Conservation (phyloP, 2,113 vertebrate species). For the Otus sunia region DNA sequence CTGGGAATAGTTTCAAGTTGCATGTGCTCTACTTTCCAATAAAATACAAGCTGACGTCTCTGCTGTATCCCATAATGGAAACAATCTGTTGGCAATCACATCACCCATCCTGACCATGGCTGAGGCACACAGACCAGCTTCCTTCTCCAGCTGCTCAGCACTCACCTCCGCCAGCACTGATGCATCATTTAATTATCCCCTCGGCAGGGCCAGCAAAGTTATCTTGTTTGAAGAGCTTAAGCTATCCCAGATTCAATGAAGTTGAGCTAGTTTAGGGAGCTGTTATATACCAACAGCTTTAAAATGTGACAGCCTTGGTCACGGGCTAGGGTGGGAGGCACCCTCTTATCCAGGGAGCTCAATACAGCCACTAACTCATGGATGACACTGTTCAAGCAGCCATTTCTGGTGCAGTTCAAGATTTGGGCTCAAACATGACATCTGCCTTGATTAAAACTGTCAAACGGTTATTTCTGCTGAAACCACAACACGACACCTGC, state of each 20-base stretch:
- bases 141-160: not conserved
- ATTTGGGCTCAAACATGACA: rapidly evolving
- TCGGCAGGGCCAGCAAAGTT: not conserved
- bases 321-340: rapidly evolving
- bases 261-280: not conserved
- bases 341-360: not conserved
- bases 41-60: not conserved
- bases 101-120: not conserved
- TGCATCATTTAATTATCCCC: not conserved
- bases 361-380: not conserved
- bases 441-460: not conserved
- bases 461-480: not conserved
- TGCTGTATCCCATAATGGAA: not conserved
- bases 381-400: not conserved
- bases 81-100: not conserved
- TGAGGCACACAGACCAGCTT: not conserved
- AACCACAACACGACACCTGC: not conserved
- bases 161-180: not conserved
- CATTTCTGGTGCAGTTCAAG: not conserved
- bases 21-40: not conserved
- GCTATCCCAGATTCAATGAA: not conserved
- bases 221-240: not conserved
- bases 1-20: not conserved
- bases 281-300: not conserved
- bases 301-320: not conserved